Base-by-base conservation (phyloP, 2,797 vertebrate genomes). In the Spinibarbus caldwelli region DNA sequence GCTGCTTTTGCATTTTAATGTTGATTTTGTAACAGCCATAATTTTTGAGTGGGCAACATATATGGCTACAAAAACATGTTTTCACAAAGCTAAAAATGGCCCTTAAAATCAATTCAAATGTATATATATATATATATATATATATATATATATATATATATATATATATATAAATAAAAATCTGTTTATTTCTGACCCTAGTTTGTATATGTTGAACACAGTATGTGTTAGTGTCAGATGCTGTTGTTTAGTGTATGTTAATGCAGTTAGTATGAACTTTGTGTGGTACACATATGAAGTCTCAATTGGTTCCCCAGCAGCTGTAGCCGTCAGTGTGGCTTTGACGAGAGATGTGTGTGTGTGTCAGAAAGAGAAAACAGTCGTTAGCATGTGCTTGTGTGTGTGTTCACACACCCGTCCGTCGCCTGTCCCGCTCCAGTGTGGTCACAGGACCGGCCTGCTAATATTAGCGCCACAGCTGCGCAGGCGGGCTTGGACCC, bases 401-500 rank as follows among this genome's bases (percentile, higher is more conserved):
- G 83, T 82, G 57, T 85, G 45, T 82, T 41, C 57, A 59, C 80
- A 73, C 49, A 45, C 36, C 36, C 14, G n/a, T 70, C 26, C 11
- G 29, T 72, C 15, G 41, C 52, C 4, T 41, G 36, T 70, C 38
- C 77, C 17, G 2, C 52, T 76, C 12, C 81, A n/a, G 83, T 87
- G 88, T 87, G 85, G 91, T 89, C 89, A 91, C 86, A 91, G 85
- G 87, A 91, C 89, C 62, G 77, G 62, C 76, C 49, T 83, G 87
- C 90, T 93, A 92, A 91, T 91, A 91, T 92, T 90, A 93, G 88
- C 82, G 34, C 21, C 34, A 7, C 86, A 88, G 87, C 86, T 86
- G 86, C 86, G 49, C 82, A 14, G 66, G 29, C 66, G 64, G 23
- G 72, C 26, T 71, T 71, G 29, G 29, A 52, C 9, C 76, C 41